These are phyloP conservation scores for Prionchulus punctatus DNA, from an alignment of 2,888 invertebrate genomes.

Conservation along the genomic window DNA sequence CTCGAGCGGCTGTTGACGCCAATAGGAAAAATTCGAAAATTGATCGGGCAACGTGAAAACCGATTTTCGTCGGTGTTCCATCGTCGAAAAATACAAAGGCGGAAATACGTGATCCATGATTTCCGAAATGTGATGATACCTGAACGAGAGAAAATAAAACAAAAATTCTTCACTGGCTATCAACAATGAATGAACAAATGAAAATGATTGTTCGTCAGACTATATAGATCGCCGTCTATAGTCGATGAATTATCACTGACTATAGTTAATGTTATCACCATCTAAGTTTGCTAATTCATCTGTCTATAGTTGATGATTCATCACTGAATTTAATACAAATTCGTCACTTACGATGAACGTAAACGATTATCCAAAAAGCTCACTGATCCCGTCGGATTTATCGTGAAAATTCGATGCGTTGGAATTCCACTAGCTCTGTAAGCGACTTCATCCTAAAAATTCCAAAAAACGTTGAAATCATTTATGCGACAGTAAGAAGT, in stretches of 20 bases:
- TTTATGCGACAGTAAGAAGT: background rate
- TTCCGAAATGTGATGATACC: conserved; percentile 81
- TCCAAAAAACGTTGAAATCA: conserved; percentile 22
- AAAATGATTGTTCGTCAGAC: too few relatives aligned
- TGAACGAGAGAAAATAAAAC: conserved; percentile 38
- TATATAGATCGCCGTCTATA: too few relatives aligned
- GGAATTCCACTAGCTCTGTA: conserved; percentile 92
- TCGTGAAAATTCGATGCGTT: conserved; percentile 85
- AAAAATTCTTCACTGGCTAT: too few relatives aligned
- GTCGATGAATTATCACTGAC: too few relatives aligned
- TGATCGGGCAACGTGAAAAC: background rate
- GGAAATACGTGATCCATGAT: conserved; percentile 93
- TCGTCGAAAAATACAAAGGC: conserved; percentile 20
- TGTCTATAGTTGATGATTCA: too few relatives aligned
- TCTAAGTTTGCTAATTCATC: too few relatives aligned
- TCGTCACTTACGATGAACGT: conserved; percentile 33
- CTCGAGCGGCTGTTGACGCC: background rate
- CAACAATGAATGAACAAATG: too few relatives aligned
- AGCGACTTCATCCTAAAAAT: conserved; percentile 94
- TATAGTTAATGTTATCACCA: too few relatives aligned
- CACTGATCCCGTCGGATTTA: conserved; percentile 85
- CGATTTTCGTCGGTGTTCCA: background rate
- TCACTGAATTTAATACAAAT: conserved; percentile 93
- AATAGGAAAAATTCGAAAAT: background rate
- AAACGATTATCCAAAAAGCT: background rate